Base-by-base conservation (phyloP, 2,113 vertebrate species). In the Brachirus orientalis region DNA sequence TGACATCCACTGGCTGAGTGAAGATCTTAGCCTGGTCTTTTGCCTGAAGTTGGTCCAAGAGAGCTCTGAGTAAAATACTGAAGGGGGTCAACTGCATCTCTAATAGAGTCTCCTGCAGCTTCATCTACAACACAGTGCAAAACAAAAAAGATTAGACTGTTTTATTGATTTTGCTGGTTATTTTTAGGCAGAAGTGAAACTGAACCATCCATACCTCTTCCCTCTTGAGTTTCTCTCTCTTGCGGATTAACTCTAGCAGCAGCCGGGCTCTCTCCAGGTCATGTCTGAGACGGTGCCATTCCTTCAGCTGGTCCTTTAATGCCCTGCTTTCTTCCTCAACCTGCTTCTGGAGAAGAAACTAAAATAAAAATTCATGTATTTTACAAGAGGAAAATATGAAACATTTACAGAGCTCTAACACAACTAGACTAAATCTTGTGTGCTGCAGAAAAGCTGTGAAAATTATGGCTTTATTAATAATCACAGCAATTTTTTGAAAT, bases 161-260 rank as follows among this genome's bases (percentile, higher is more conserved):
- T 22, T 16, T 0, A n/a, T 12, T 40, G 3, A 35, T 52, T 45
- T 14, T 2, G 10, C 13, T 17, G 16, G 13, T 45, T 1, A 20
- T 19, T 4, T 50, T 8, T 1, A 7, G 41, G 1, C 6, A 4
- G 18, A 6, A 16, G n/a, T 36, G 1, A n/a, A 51, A 22, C 37
- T 22, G 3, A 10, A 13, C 6, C 16, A 38, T 50, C 8, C 10
- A 19, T 87, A 98, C 97, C 96, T 99, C 95, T 75, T 99, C 97
- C 64, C 96, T 94, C 90, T 99, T 99, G 78, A 99, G 94, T 74
- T 99, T 99, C 91, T 99, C 97, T 45, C 97, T 91, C 83, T 99
- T 99, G 69, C 96, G 95, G 81, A 99, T 96, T 6, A 99, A 94
- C 85, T 98, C 98, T 36, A 98, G 94, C 77, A 99, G 86, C 65